Evolutionary conservation across 1,140 invertebrate species (phyloP).

Genomic region (Onthophagus taurus): DNA sequence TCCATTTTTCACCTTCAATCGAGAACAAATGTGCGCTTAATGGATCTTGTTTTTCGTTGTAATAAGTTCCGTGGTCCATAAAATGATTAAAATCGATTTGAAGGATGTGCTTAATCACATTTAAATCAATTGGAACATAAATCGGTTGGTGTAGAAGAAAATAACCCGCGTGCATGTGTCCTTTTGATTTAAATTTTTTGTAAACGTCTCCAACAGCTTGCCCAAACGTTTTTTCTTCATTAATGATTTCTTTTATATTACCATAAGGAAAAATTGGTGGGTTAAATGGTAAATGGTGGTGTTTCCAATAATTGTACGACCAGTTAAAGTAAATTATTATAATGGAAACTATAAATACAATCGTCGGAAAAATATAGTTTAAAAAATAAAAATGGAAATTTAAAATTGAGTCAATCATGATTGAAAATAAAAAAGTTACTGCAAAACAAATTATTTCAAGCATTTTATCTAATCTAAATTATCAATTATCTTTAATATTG

Average conservation of each 20-base stretch:
- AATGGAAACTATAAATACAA: neutral
- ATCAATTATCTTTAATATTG: no score
- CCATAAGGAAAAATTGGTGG: constrained; percentile 13
- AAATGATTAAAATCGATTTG: constrained; percentile 44
- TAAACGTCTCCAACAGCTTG: constrained; percentile 29
- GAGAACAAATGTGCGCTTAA: constrained; percentile 44
- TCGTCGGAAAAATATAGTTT: no score
- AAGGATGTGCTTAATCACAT: constrained; percentile 50
- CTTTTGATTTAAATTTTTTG: constrained; percentile 17
- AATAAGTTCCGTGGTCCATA: constrained; percentile 39
- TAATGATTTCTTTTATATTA: constrained; percentile 18
- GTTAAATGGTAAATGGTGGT: constrained; percentile 2
- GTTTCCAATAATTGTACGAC: constrained; percentile 14
- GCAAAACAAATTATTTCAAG: no score
- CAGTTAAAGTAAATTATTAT: constrained; percentile 6
- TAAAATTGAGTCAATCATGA: no score
- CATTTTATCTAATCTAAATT: no score
- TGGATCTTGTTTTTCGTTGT: constrained; percentile 41
- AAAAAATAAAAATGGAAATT: no score
- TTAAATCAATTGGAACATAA: constrained; percentile 43
- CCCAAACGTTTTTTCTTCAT: constrained; percentile 25
- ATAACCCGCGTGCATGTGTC: constrained; percentile 33
- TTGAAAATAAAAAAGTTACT: no score
- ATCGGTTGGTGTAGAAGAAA: constrained; percentile 42
- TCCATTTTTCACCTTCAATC: constrained; percentile 41